Base-by-base conservation (phyloP, 2,113 vertebrate genomes). In the Marmota flaviventris region DNA sequence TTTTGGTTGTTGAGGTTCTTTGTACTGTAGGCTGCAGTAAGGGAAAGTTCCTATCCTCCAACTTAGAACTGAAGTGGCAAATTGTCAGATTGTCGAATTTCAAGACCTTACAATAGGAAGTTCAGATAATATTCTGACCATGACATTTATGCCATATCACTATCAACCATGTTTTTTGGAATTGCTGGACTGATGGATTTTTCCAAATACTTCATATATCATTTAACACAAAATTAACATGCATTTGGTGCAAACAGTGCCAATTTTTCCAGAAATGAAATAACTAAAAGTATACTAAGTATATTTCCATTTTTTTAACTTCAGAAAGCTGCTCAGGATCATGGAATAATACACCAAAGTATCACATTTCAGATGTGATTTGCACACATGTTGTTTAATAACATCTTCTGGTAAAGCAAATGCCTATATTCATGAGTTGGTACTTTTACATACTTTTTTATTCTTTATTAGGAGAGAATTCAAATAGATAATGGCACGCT, bases 401-500 rank as follows among this genome's bases (percentile, higher is more conserved):
- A 29, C 13, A 42, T 51, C 17, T 75, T 75, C 39, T 75, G 8
- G 34, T n/a, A 37, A 83, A 84, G 48, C 27, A 13, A 17, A 37
- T 72, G 25, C 67, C 84, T n/a, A 51, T 1, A 0, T 0, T 0
- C 25, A 17, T 34, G 3, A 73, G 24, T 10, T 13, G 29, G 0
- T 81, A 48, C 5, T 27, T 93, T 88, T 70, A 16, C 13, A 29
- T 96, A 42, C 37, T 20, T 97, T 95, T 53, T 48, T 91, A 90
- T 93, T 67, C 94, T 96, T 98, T 92, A 75, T 58, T 98, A 99
- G 99, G 99, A 98, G 75, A 99, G 99, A 98, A 98, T 99, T 96
- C 98, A 98, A 51, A 98, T 99, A 95, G 99, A 99, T 95, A 99
- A 99, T 32, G 99, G 99, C 29, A 98, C 97, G 85, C 98, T 99